A percentile compares a stretch with the other conserved stretches of the same genome.
Evolutionary conservation across 2,113 vertebrate species (phyloP).

Genomic region (Neoarius graeffei): DNA sequence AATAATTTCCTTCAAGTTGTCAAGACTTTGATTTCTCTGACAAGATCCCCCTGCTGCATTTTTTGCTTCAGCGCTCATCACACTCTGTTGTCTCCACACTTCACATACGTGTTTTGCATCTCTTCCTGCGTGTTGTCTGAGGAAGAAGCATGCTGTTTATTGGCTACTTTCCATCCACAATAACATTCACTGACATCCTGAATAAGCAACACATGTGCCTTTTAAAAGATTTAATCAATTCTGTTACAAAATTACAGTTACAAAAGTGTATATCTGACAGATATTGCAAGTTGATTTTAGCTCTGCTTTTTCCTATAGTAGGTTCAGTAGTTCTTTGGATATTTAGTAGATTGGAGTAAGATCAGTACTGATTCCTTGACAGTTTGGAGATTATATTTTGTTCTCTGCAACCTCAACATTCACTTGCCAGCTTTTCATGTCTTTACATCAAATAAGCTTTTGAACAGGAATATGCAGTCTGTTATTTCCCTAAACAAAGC

Average conservation of each 20-base stretch:
- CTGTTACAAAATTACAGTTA: constrained; percentile 47
- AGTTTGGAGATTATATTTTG: constrained; percentile 37
- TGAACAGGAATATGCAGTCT: constrained; percentile 45
- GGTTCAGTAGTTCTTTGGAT: constrained; percentile 2
- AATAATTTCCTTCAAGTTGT: constrained; percentile 73
- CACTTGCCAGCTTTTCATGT: constrained; percentile 32
- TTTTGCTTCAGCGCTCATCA: constrained; percentile 73
- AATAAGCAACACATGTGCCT: constrained; percentile 65
- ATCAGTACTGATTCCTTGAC: constrained; percentile 17
- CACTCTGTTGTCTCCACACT: constrained; percentile 70
- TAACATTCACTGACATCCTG: constrained; percentile 62
- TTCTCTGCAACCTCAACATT: constrained; percentile 46
- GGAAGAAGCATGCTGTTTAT: constrained; percentile 63
- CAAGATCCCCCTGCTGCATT: constrained; percentile 71
- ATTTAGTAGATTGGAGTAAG: neutral
- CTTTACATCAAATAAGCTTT: constrained; percentile 45
- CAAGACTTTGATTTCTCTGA: constrained; percentile 76
- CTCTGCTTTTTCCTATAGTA: neutral
- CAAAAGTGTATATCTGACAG: neutral
- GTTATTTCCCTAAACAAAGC: constrained; percentile 47
- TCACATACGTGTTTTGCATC: constrained; percentile 71
- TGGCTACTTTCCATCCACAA: constrained; percentile 66
- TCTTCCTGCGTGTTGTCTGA: constrained; percentile 69
- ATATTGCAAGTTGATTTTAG: neutral
- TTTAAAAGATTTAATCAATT: constrained; percentile 58